Evolutionary conservation across 2,888 invertebrate species (phyloP).

Genomic region (Siphlonurus alternatus): DNA sequence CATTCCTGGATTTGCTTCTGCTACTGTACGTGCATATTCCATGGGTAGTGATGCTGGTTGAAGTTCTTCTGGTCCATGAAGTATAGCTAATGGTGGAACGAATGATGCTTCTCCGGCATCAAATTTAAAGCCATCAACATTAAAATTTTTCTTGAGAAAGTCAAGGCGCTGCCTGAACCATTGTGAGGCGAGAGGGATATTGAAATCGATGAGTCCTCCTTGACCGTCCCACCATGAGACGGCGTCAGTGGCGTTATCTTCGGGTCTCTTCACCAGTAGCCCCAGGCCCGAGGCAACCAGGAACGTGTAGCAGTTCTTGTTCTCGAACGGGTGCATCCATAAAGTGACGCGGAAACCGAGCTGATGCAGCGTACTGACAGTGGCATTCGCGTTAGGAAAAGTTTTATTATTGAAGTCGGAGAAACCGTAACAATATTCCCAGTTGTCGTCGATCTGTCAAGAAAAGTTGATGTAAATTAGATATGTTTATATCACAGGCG

Average conservation of each 20-base stretch:
- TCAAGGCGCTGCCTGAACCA: conserved; percentile 23
- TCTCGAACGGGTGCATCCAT: conserved; percentile 80
- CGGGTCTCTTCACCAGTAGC: not conserved
- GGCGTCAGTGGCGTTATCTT: not conserved
- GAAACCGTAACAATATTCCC: conserved; percentile 77
- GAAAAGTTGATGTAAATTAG: too few species aligned
- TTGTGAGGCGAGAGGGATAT: conserved; percentile 42
- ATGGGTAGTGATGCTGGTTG: not conserved
- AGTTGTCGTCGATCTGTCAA: conserved; percentile 59
- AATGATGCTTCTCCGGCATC: conserved; percentile 64
- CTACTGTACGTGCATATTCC: not conserved
- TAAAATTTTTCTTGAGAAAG: not conserved
- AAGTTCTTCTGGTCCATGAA: not conserved
- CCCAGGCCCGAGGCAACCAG: conserved; percentile 30
- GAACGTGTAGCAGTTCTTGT: conserved; percentile 46
- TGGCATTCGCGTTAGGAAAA: conserved; percentile 46
- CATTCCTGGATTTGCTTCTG: conserved; percentile 18
- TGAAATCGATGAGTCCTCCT: conserved; percentile 50
- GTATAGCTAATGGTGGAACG: conserved; percentile 21
- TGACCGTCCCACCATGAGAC: conserved; percentile 15
- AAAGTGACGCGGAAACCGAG: conserved; percentile 57
- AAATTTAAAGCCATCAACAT: conserved; percentile 43
- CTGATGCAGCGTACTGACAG: conserved; percentile 36
- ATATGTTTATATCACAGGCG: too few species aligned
- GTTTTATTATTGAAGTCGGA: conserved; percentile 49